These are phyloP conservation scores for Okamejei kenojei DNA, from an alignment of 2,797 vertebrate genomes.

Conservation along the genomic window DNA sequence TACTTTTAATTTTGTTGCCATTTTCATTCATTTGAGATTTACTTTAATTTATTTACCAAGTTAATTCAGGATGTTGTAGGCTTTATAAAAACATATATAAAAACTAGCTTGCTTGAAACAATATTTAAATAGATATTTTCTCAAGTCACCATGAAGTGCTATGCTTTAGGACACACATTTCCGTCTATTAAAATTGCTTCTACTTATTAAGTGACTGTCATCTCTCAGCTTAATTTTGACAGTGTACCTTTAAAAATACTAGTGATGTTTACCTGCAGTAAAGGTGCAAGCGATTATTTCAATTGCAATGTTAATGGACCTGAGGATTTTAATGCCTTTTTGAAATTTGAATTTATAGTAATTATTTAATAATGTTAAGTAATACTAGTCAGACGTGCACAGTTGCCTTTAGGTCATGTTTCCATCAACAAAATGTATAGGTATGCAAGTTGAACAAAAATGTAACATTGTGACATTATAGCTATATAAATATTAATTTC, in stretches of 20 bases:
- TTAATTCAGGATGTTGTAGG: too few relatives aligned
- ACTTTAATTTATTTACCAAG: too few relatives aligned
- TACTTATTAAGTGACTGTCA: not conserved
- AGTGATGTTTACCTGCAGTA: not conserved
- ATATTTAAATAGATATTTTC: too few relatives aligned
- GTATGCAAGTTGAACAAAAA: not conserved
- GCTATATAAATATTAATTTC: not conserved
- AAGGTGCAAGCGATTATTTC: not conserved
- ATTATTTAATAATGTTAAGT: not conserved
- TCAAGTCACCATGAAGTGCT: too few relatives aligned
- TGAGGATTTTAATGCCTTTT: not conserved
- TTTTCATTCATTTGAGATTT: too few relatives aligned
- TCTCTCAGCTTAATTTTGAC: not conserved
- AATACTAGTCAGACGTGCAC: not conserved
- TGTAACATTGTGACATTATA: not conserved
- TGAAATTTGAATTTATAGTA: not conserved
- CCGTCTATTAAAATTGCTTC: not conserved
- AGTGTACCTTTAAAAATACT: not conserved
- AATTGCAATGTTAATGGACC: not conserved
- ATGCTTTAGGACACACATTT: not conserved
- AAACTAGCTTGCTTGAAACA: too few relatives aligned
- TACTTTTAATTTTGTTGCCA: too few relatives aligned
- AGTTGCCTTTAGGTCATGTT: not conserved
- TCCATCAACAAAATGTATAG: not conserved
- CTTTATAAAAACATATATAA: too few relatives aligned